Conservation (phyloP, 2,888 invertebrate genomes). For the Horisme vitalbata region DNA sequence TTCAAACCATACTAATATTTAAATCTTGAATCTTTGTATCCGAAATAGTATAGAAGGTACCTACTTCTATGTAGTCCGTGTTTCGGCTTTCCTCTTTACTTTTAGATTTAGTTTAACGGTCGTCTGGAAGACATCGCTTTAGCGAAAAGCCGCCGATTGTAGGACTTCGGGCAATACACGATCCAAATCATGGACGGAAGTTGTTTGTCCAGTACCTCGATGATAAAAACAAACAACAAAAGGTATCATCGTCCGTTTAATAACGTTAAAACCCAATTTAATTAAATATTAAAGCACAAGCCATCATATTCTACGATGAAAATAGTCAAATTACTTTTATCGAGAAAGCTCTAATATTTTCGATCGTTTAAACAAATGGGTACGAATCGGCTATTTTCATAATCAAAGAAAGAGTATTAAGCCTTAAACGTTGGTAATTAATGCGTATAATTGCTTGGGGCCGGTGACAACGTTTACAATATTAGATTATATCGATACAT, state of each 20-base stretch:
- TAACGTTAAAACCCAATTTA: neutral
- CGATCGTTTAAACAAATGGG: constrained; percentile 12
- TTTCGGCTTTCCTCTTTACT: too few species aligned
- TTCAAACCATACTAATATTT: too few species aligned
- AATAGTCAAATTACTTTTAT: constrained; percentile 11
- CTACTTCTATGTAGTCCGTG: too few species aligned
- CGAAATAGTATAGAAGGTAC: too few species aligned
- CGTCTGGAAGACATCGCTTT: too few species aligned
- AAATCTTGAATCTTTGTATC: too few species aligned
- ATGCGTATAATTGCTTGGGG: constrained; percentile 21
- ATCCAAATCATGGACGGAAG: too few species aligned
- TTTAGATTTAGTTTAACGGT: too few species aligned
- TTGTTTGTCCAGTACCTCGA: too few species aligned
- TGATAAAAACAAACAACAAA: too few species aligned
- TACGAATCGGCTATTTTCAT: constrained; percentile 22
- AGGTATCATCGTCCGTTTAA: neutral
- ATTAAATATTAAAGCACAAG: constrained; percentile 6
- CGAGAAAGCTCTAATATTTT: constrained; percentile 10
- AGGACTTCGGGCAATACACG: too few species aligned
- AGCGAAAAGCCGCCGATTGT: too few species aligned
- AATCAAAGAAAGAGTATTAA: constrained; percentile 28
- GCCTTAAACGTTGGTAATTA: constrained; percentile 24
- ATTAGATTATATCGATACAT: constrained; percentile 26
- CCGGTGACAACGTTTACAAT: constrained; percentile 23
- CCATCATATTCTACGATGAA: neutral